Evolutionary conservation across 2,888 invertebrate species (phyloP), one percentile per base, ranked within the genome.

Genomic region (Willowsia nigromaculata): DNA sequence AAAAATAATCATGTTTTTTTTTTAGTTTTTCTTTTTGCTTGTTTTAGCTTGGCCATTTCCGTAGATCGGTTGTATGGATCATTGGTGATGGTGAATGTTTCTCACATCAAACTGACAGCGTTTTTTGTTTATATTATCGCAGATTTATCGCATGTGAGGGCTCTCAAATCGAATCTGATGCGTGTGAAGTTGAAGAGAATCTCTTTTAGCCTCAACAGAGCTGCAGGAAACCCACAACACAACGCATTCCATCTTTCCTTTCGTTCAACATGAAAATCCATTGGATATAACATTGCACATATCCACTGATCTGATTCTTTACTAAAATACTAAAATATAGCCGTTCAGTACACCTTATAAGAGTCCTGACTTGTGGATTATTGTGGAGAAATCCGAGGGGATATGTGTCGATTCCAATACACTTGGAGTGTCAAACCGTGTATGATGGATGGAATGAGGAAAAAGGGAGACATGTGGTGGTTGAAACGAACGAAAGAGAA

Each of bases 361-460:
- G 15, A 15, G 71, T 53, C 56, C 27, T 25, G 6, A 30, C 68
- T 71, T 33, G 25, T 33, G 71, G 71, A 84, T 84, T 84, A 86
- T 71, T 65, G 86, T 80, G 71, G 53, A 53, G 78, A 65, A 53
- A 65, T 37, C n/a, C n/a, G n/a, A n/a, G 18, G 22, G 56, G 68
- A 37, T 15, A 62, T 27, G n/a, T 59, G 15, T 22, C 68, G 27
- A n/a, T 68, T 25, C 33, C 30, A 56, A 74, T 80, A n/a, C 13
- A 56, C 50, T 62, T 56, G 40, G 80, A 86, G 86, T 86, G 86
- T 86, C 86, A 80, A 65, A 68, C 50, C 80, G 68, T 78, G 50
- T 85, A 80, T 86, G 86, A 86, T 86, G 33, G 86, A 86, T 86
- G 85, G 33, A 50, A 80, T 80, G 78, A 33, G 62, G 78, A 43